Conservation (phyloP, 2,797 vertebrate genomes). For the Paramormyrops hopkinsi region DNA sequence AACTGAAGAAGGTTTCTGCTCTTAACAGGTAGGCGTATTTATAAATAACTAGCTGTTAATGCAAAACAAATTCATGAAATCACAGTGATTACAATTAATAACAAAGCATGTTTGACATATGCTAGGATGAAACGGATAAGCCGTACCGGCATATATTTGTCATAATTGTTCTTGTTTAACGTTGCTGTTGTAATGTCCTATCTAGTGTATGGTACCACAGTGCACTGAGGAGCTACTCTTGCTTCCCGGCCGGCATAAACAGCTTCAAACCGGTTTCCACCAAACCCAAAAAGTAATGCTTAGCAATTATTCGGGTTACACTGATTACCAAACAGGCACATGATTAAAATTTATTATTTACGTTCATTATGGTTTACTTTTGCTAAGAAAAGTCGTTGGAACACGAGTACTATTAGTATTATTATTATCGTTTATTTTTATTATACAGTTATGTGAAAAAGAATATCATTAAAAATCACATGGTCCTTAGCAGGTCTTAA, state of each 20-base stretch:
- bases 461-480: not conserved
- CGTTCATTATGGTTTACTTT: not conserved
- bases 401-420: not conserved
- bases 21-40: not conserved
- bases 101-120: not conserved
- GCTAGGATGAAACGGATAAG: not conserved
- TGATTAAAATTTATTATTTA: not conserved
- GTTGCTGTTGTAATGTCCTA: not conserved
- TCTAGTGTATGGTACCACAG: not conserved
- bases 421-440: not conserved
- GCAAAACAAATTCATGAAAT: not conserved
- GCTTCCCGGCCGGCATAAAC: constrained; percentile 47
- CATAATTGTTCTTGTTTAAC: not conserved
- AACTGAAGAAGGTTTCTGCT: not conserved
- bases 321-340: not conserved
- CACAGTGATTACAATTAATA: not conserved
- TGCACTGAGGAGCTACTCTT: not conserved
- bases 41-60: not conserved
- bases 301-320: not conserved
- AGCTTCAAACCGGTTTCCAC: constrained; percentile 56
- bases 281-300: constrained; percentile 39
- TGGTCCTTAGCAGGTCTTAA: not conserved
- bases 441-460: not conserved
- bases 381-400: not conserved
- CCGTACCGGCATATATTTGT: not conserved